These are phyloP conservation scores for Drosophila incognita DNA, from an alignment of 2,888 invertebrate genomes.

Conservation along the genomic window DNA sequence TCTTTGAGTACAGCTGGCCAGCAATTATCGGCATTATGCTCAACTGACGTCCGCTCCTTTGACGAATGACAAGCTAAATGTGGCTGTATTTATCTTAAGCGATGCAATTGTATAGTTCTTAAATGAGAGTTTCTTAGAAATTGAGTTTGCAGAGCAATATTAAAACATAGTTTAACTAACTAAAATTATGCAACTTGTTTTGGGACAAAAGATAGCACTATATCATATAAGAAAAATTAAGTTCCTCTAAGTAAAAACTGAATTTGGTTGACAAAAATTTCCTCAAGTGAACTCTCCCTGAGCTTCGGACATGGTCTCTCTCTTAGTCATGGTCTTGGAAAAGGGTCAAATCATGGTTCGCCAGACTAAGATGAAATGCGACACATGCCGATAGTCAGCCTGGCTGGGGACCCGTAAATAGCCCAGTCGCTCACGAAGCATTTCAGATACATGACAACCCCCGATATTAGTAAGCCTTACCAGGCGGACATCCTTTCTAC, in stretches of 20 bases:
- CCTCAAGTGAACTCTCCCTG: not conserved
- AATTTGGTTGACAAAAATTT: not conserved
- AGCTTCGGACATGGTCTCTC: not conserved
- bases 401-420: not conserved
- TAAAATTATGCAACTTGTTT: not conserved
- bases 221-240: not conserved
- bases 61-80: constrained; percentile 15
- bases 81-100: not conserved
- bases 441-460: not conserved
- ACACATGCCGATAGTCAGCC: not conserved
- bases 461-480: not conserved
- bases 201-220: not conserved
- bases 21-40: constrained; percentile 20
- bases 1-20: constrained; percentile 19
- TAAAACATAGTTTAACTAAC: not conserved
- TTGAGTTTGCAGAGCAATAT: not conserved
- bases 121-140: no score
- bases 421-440: not conserved
- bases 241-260: not conserved
- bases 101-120: not conserved
- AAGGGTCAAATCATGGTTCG: not conserved
- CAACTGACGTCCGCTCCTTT: not conserved
- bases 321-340: not conserved
- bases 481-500: not conserved
- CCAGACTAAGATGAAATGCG: no score